These are phyloP conservation scores for Lycia hirtaria DNA, from an alignment of 2,888 invertebrate species.

Conservation along the genomic window DNA sequence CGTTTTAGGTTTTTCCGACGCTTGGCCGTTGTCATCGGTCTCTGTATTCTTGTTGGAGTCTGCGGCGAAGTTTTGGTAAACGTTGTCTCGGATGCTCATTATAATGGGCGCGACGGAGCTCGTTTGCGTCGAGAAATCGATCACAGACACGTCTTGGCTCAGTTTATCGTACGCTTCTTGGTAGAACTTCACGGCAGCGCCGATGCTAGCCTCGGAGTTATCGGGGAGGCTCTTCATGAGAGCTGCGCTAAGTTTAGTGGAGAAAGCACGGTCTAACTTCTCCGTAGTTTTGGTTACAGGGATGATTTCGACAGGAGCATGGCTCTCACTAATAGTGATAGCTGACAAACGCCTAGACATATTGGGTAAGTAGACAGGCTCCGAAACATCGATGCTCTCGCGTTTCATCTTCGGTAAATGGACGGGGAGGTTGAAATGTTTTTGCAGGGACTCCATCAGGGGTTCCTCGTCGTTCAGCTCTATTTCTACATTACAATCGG, in stretches of 20 bases:
- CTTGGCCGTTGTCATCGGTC: constrained; percentile 71
- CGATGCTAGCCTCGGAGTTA: constrained; percentile 74
- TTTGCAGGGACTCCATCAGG: constrained; percentile 76
- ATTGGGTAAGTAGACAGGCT: constrained; percentile 72
- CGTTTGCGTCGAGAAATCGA: constrained; percentile 71
- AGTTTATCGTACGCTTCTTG: constrained; percentile 67
- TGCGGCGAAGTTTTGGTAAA: constrained; percentile 75
- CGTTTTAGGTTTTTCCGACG: constrained; percentile 69
- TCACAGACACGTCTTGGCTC: constrained; percentile 59
- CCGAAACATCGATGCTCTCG: constrained; percentile 77
- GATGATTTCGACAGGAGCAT: constrained; percentile 58
- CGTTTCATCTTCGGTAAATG: constrained; percentile 74
- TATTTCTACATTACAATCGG: constrained; percentile 76
- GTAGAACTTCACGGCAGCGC: constrained; percentile 72
- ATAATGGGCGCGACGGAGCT: constrained; percentile 79
- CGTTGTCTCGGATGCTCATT: constrained; percentile 81
- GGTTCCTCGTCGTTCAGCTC: constrained; percentile 76
- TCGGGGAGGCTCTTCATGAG: constrained; percentile 72
- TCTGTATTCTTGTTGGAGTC: constrained; percentile 77
- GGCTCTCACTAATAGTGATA: constrained; percentile 65
- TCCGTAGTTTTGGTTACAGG: constrained; percentile 65
- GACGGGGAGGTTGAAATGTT: constrained; percentile 72
- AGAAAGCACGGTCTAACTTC: constrained; percentile 66
- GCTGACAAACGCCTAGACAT: constrained; percentile 77
- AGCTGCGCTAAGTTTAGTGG: constrained; percentile 65